A percentile compares a stretch with the other conserved stretches of the same genome.
Evolutionary conservation across 2,797 vertebrate species (phyloP).

Genomic region (Vultur gryphus): DNA sequence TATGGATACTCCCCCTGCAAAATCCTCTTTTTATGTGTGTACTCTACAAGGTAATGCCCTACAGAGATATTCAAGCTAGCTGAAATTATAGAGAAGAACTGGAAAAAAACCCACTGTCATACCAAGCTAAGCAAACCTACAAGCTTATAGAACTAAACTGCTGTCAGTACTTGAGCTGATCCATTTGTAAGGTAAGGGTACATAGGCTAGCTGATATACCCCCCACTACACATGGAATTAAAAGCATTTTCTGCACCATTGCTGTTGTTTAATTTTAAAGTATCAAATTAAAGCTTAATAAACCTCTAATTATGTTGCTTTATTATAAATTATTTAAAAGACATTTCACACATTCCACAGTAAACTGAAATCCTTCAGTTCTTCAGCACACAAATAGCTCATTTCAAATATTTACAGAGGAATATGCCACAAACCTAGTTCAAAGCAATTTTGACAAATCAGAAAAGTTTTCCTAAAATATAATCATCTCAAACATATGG

Average conservation of each 20-base stretch:
- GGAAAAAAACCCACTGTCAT: background rate
- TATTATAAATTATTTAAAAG: constrained; percentile 2
- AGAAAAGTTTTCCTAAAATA: constrained; percentile 5
- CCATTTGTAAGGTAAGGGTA: background rate
- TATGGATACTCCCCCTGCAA: fast-evolving
- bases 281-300: background rate
- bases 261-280: background rate
- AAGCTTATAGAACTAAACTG: background rate
- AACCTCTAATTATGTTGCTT: background rate
- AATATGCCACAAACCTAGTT: constrained; percentile 5
- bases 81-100: background rate
- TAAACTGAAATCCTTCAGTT: background rate
- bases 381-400: background rate
- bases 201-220: background rate
- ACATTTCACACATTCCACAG: background rate
- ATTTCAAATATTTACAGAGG: constrained; percentile 36
- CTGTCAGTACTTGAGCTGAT: background rate
- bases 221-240: background rate
- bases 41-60: background rate
- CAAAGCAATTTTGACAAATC: constrained; percentile 26
- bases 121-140: background rate
- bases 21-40: background rate
- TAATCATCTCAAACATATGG: constrained; percentile 19
- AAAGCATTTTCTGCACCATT: background rate
- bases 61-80: background rate